A percentile compares a stretch with the other conserved stretches of the same genome.
Evolutionary conservation across 2,113 vertebrate genomes (phyloP).

Genomic region (Octodon degus): DNA sequence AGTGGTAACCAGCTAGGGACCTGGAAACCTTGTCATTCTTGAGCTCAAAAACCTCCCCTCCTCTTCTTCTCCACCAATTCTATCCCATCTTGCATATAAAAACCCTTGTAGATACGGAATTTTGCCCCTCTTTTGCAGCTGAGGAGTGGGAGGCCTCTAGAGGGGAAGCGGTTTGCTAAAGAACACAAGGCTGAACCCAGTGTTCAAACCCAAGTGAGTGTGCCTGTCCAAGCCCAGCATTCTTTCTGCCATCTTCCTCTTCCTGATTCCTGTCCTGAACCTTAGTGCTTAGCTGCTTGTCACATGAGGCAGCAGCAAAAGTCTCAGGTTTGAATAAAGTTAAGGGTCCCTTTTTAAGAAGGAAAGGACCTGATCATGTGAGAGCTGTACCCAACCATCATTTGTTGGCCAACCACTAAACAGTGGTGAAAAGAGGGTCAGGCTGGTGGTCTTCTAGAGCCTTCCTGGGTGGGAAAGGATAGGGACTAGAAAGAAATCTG

Average conservation of each 20-base stretch:
- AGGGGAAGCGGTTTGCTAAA: background rate
- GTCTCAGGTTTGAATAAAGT: background rate
- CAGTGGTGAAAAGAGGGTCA: background rate
- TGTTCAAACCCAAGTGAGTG: background rate
- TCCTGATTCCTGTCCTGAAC: background rate
- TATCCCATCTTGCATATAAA: background rate
- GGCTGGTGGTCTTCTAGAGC: background rate
- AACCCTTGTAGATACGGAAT: background rate
- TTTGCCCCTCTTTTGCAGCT: background rate
- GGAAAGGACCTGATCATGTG: background rate
- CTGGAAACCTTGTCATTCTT: background rate
- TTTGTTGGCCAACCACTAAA: background rate
- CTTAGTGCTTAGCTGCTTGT: background rate
- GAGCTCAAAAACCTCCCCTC: constrained; percentile 28
- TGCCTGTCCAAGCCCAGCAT: background rate
- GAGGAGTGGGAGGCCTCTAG: background rate
- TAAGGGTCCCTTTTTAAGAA: background rate
- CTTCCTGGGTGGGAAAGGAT: background rate
- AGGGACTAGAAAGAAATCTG: background rate
- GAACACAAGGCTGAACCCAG: background rate
- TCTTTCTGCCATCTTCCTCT: background rate
- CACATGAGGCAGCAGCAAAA: background rate
- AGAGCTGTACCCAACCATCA: background rate
- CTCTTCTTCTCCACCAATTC: background rate
- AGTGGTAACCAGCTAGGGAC: background rate